Base-by-base conservation (phyloP, 2,888 invertebrate genomes). In the Hyles lineata region DNA sequence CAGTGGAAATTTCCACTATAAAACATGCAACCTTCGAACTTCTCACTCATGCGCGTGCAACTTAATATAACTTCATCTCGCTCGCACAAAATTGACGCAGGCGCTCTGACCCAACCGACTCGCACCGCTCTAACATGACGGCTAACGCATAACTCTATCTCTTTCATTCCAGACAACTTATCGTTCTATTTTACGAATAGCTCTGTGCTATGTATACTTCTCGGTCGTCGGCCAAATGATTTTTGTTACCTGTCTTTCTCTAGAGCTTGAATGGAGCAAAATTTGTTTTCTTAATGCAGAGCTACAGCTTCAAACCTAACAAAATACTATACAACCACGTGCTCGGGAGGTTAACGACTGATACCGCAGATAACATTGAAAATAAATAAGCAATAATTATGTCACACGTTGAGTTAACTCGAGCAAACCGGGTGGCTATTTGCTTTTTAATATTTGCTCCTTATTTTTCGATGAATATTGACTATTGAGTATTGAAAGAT, bases 181-280 rank as follows among this genome's bases (percentile, higher is more conserved):
- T 85, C 92, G 92, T 93, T 93, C 93, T 93, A 93, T 93, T 94
- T 93, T 93, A 93, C 94, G 92, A 89, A 94, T 94, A 94, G 94
- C 94, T 94, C 92, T 87, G 89, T 87, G 92, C 91, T 93, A 93
- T 94, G 94, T 94, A 93, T 94, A 94, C 94, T 94, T 94, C 94
- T 94, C 94, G 90, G 94, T 94, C 94, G 92, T 89, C 90, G 89
- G 88, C 92, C 89, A 93, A 93, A 92, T 89, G 90, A 93, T 90
- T 94, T 90, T 92, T 88, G 93, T 92, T 93, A 90, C 90, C 94
- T 93, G 93, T 94, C 94, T 94, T 94, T 91, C 92, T 94, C 94
- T 94, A 94, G 89, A 92, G 92, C 89, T 92, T 94, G 93, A 94
- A 94, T 94, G 94, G 85, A 87, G 91, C 82, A 89, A 91, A 93